Evolutionary conservation across 1,140 invertebrate species (phyloP).

Genomic region (Temnothorax nylanderi): DNA sequence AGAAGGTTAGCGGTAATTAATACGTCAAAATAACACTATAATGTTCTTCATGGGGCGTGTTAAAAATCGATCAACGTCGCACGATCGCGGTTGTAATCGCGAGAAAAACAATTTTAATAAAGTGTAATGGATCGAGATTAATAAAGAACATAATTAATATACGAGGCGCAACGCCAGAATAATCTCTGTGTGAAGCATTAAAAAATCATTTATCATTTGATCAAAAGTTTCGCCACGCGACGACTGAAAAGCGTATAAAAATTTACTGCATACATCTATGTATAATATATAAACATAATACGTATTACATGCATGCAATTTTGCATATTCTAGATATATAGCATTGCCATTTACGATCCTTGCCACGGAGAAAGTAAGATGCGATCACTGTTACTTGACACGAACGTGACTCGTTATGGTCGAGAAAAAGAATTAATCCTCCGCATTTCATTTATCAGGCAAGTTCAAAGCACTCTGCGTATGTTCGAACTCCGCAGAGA

Average conservation of each 20-base stretch:
- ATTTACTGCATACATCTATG: not conserved
- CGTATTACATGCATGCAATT: conserved; percentile 8
- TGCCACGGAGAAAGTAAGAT: conserved; percentile 5
- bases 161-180: conserved; percentile 12
- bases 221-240: conserved; percentile 44
- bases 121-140: conserved; percentile 56
- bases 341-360: not conserved
- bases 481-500: not conserved
- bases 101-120: conserved; percentile 47
- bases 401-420: conserved; percentile 18
- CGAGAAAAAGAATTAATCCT: not conserved
- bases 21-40: conserved; percentile 30
- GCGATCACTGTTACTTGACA: conserved; percentile 26
- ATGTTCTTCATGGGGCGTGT: conserved; percentile 16
- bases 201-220: conserved; percentile 55
- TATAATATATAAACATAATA: not conserved
- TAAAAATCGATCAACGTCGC: conserved; percentile 41
- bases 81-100: conserved; percentile 21
- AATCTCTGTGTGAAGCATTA: conserved; percentile 35
- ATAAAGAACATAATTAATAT: conserved; percentile 54
- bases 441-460: not conserved
- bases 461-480: not conserved
- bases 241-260: conserved; percentile 36
- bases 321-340: conserved; percentile 24
- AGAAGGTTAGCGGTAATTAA: conserved; percentile 20